A percentile compares a stretch with the other conserved stretches of the same genome.
Evolutionary conservation across 2,888 invertebrate genomes (phyloP).

Genomic region (Druceiella hillmani): DNA sequence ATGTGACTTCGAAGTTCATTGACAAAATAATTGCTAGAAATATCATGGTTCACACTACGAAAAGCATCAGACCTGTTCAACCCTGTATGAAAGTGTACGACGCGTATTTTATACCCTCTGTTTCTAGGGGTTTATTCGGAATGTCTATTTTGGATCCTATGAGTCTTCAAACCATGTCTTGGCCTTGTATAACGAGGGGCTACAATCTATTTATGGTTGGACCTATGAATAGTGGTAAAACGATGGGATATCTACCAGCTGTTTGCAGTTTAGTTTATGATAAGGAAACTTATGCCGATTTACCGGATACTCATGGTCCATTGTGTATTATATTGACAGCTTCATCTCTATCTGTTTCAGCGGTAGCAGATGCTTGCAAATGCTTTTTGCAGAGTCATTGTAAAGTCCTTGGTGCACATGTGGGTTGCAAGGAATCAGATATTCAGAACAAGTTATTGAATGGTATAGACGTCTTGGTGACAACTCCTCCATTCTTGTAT

Average conservation of each 20-base stretch:
- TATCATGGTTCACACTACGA: constrained; percentile 42
- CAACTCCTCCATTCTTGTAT: constrained; percentile 57
- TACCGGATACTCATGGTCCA: constrained; percentile 50
- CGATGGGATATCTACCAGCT: constrained; percentile 64
- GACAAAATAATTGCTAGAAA: constrained; percentile 39
- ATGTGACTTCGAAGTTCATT: constrained; percentile 41
- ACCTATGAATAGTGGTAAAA: constrained; percentile 58
- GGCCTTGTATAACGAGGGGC: constrained; percentile 63
- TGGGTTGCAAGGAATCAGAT: constrained; percentile 37
- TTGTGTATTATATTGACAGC: constrained; percentile 61
- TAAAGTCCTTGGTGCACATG: constrained; percentile 37
- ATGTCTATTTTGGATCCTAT: constrained; percentile 38
- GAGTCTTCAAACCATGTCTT: constrained; percentile 61
- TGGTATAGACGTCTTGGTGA: constrained; percentile 66
- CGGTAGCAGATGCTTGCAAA: constrained; percentile 37
- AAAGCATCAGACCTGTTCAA: constrained; percentile 32
- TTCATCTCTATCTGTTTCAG: constrained; percentile 50
- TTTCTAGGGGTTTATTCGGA: constrained; percentile 32
- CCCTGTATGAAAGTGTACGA: constrained; percentile 33
- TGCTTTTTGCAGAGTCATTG: constrained; percentile 36
- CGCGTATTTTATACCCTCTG: constrained; percentile 33
- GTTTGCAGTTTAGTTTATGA: constrained; percentile 56
- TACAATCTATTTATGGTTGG: constrained; percentile 61
- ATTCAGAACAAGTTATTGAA: constrained; percentile 48
- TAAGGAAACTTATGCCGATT: constrained; percentile 27